Percentiles rank a stretch among this genome's conserved stretches.
phyloP scores from a whole-genome alignment of 2,888 invertebrate genomes.

The Itoplectis maculator region DNA sequence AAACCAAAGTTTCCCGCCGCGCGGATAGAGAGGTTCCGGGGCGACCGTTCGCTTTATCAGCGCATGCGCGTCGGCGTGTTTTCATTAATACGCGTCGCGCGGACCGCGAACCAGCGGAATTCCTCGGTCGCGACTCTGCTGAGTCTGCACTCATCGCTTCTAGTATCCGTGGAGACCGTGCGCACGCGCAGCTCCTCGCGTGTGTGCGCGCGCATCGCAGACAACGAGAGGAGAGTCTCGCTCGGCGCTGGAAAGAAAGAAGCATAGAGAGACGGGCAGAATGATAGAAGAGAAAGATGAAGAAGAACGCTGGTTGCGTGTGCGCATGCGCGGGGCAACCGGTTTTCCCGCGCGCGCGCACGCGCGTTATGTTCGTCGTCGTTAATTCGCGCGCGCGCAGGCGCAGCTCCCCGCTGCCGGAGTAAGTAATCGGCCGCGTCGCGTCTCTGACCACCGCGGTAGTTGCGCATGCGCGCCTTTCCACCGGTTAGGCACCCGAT shows the following conservation, averaged over 20 bases:
- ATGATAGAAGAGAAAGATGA: constrained; percentile 47
- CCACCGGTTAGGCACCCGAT: constrained; percentile 70
- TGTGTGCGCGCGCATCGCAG: constrained; percentile 30
- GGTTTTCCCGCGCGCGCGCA: constrained; percentile 79
- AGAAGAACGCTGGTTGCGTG: constrained; percentile 76
- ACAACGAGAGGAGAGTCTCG: constrained; percentile 2
- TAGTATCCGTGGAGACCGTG: too few relatives aligned
- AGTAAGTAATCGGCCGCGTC: constrained; percentile 76
- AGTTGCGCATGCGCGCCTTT: constrained; percentile 66
- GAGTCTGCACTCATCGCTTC: too few relatives aligned
- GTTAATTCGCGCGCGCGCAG: constrained; percentile 77
- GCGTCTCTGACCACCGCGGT: constrained; percentile 77
- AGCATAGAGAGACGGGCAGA: constrained; percentile 37
- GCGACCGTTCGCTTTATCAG: constrained; percentile 81
- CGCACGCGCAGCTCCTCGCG: too few relatives aligned
- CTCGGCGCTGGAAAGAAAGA: constrained; percentile 9
- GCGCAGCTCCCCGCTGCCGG: too few relatives aligned
- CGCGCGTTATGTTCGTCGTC: constrained; percentile 82
- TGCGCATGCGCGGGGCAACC: constrained; percentile 76
- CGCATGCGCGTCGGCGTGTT: constrained; percentile 78
- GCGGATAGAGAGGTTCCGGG: constrained; percentile 66
- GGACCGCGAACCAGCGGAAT: constrained; percentile 79
- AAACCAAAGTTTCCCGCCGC: constrained; percentile 31
- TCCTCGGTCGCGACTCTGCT: too few relatives aligned
- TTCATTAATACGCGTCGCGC: constrained; percentile 82